Base-by-base conservation (phyloP, 2,888 invertebrate genomes). In the Acleris laterana region DNA sequence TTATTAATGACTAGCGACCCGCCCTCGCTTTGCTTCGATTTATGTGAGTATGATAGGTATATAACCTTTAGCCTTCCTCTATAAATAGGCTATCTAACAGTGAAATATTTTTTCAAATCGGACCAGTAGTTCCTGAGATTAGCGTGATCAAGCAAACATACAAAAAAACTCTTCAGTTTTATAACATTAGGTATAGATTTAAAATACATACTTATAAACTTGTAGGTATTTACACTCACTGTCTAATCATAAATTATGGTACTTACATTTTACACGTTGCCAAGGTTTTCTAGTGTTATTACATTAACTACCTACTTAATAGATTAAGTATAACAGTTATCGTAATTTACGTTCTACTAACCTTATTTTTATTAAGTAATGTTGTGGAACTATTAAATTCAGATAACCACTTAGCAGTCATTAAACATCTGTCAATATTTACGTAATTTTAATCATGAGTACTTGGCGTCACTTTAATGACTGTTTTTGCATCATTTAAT, bases 291-390 rank as follows among this genome's bases (percentile, higher is more conserved):
- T 46, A 57, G 57, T 52, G 19, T 62, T 61, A 62, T 48, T 62
- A 57, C 44, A 62, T 66, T 56, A 62, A 50, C 57, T 46, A 25
- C 51, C 57, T 46, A 25, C 51, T 56, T 62, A 62, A 66, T 52
- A 51, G 62, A 46, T 62, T 17, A 48, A 66, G 56, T 66, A 56
- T 66, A 56, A 51, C 56, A 66, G 57, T 57, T 51, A 61, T 56
- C 50, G 61, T 51, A 51, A 51, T 50, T 61, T 44, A 44, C 5
- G 61, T 51, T 61, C 61, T 55, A 60, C 20, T 61, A 66, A 66
- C 66, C 66, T 66, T 56, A 32, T 62, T 66, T 56, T 62, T 51
- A 51, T 61, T 66, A 48, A 51, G 51, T 25, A 62, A 52, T 46
- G 49, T 66, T 49, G 60, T 62, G 51, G 46, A 56, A 51, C 51